Conservation (phyloP, 2,113 vertebrate genomes). For the Ammospiza caudacuta region DNA sequence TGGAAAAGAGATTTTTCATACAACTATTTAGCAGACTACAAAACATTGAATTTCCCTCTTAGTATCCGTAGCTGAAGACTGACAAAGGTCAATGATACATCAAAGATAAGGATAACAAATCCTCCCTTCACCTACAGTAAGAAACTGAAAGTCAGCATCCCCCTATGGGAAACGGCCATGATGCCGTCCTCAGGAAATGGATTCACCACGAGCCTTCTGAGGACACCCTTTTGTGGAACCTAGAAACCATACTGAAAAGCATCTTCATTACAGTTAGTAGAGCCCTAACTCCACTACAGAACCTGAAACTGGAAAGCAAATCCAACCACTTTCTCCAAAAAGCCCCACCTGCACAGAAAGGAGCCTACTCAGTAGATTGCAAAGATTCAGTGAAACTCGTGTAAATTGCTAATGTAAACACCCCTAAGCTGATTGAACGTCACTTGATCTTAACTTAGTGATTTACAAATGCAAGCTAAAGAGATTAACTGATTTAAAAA, state of each 20-base stretch:
- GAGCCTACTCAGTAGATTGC: background rate
- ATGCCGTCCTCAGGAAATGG: background rate
- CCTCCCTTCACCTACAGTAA: background rate
- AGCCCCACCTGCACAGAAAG: background rate
- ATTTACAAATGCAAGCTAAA: constrained; percentile 9
- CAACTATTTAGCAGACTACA: background rate
- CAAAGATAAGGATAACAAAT: background rate
- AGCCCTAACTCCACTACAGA: background rate
- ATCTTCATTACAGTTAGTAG: background rate
- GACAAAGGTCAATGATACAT: background rate
- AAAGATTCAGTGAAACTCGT: constrained; percentile 9
- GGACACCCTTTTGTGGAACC: background rate
- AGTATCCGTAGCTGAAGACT: background rate
- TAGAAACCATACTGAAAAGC: background rate
- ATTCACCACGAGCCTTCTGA: background rate
- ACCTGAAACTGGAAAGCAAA: background rate
- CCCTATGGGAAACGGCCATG: background rate
- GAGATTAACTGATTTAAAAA: constrained; percentile 46
- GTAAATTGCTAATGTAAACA: constrained; percentile 9
- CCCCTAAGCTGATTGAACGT: background rate
- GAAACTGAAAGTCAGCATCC: background rate
- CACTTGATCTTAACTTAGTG: constrained; percentile 19
- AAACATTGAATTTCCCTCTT: background rate
- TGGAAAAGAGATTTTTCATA: background rate
- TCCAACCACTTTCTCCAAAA: background rate